Percentiles rank a stretch among this genome's conserved stretches.
These are phyloP conservation scores for Agrotis clavis DNA, from an alignment of 2,888 invertebrate genomes.

Conservation along the genomic window DNA sequence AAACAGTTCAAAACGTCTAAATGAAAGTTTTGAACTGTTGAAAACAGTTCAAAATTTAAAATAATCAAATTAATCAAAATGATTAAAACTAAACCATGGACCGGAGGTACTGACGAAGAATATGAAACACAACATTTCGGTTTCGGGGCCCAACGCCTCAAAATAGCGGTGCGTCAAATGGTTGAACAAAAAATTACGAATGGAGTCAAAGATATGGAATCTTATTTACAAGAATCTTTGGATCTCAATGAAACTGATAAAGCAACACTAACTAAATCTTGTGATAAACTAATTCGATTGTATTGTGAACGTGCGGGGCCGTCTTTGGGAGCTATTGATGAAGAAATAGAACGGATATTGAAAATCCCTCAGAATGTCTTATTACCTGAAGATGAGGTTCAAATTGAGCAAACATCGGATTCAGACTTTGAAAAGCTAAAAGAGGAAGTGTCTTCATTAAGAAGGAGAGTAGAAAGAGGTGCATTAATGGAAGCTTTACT, in stretches of 20 bases:
- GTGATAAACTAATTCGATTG: slow-evolving; percentile 82
- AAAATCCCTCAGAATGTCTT: slow-evolving; percentile 83
- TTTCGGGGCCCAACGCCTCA: slow-evolving; percentile 86
- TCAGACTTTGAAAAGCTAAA: slow-evolving; percentile 81
- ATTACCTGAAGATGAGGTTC: slow-evolving; percentile 85
- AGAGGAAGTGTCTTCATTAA: slow-evolving; percentile 79
- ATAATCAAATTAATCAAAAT: too few relatives aligned
- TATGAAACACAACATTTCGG: slow-evolving; percentile 89
- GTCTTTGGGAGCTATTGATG: slow-evolving; percentile 80
- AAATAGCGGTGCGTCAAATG: slow-evolving; percentile 87
- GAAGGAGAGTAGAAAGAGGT: slow-evolving; percentile 82
- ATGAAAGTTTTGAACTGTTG: too few relatives aligned
- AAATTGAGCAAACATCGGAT: slow-evolving; percentile 79
- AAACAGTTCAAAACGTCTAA: slow-evolving; percentile 23
- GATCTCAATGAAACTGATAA: slow-evolving; percentile 85
- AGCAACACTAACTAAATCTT: slow-evolving; percentile 79
- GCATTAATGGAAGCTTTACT: slow-evolving; percentile 85
- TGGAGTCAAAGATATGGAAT: slow-evolving; percentile 84
- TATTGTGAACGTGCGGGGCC: slow-evolving; percentile 84
- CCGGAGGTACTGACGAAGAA: slow-evolving; percentile 86
- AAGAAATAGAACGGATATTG: slow-evolving; percentile 82
- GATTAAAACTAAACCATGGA: slow-evolving; percentile 82
- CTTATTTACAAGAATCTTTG: slow-evolving; percentile 79
- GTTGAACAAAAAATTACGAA: slow-evolving; percentile 85
- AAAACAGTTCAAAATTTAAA: too few relatives aligned